Conservation (phyloP, 2,888 invertebrate genomes). For the Dendrolimus houi region DNA sequence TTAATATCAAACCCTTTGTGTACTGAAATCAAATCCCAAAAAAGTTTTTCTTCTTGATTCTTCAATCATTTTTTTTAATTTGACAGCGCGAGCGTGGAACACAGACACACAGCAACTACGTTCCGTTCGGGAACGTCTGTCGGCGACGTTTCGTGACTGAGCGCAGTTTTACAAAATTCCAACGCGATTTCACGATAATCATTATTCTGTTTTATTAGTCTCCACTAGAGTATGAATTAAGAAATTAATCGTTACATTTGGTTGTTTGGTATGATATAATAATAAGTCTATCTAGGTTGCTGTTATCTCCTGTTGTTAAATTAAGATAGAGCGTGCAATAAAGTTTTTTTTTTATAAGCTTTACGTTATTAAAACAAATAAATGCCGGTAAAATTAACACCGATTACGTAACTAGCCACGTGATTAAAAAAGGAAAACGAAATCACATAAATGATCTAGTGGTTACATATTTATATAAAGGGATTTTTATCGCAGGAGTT, state of each 20-base stretch:
- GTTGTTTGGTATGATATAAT: slow-evolving; percentile 24
- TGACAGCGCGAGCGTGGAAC: slow-evolving; percentile 39
- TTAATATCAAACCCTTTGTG: slow-evolving; percentile 83
- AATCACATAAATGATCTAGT: no score
- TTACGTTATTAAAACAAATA: no score
- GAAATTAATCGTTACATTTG: slow-evolving; percentile 28
- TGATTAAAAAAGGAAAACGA: no score
- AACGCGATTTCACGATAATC: slow-evolving; percentile 41
- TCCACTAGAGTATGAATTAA: slow-evolving; percentile 12
- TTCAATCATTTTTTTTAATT: slow-evolving; percentile 54
- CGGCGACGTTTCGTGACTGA: slow-evolving; percentile 39
- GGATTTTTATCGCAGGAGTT: no score
- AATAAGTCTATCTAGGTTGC: slow-evolving; percentile 28
- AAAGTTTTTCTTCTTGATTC: slow-evolving; percentile 73
- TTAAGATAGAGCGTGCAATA: not conserved
- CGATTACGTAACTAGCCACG: no score
- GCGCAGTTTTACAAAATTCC: slow-evolving; percentile 34
- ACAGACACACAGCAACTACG: slow-evolving; percentile 27
- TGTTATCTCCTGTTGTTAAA: slow-evolving; percentile 18
- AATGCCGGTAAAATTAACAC: no score
- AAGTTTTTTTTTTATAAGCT: not conserved
- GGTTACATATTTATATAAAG: no score
- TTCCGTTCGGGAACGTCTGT: slow-evolving; percentile 32
- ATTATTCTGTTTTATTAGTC: slow-evolving; percentile 30
- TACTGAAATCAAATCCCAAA: slow-evolving; percentile 91